Evolutionary conservation across 2,797 vertebrate genomes (phyloP).

Genomic region (Artibeus lituratus): DNA sequence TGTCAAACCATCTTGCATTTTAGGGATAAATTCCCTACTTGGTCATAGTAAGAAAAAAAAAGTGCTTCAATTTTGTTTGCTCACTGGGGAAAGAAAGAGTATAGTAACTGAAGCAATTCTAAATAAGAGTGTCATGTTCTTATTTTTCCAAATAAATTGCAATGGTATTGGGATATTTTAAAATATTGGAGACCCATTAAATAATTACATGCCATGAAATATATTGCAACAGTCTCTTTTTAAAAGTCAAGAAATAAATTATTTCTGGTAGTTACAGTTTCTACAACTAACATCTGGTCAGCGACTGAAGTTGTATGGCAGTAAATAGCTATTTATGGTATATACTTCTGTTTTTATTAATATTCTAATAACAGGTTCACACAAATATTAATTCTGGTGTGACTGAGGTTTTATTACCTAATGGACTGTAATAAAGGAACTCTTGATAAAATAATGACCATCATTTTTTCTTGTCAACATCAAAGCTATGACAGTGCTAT

Average conservation of each 20-base stretch:
- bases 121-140: neutral
- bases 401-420: conserved; percentile 32
- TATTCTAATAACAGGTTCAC: conserved; percentile 31
- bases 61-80: neutral
- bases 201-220: neutral
- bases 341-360: conserved; percentile 30
- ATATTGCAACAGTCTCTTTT: neutral
- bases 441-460: neutral
- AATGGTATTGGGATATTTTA: neutral
- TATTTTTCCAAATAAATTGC: neutral
- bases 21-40: neutral
- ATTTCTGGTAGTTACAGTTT: neutral
- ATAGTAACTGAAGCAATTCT: neutral
- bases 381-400: neutral
- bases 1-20: neutral
- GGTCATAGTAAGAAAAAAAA: neutral
- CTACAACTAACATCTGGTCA: neutral
- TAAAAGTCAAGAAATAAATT: neutral
- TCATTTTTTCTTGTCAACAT: conserved; percentile 1
- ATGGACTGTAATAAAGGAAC: neutral
- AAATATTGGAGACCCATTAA: neutral
- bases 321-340: neutral
- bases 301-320: neutral
- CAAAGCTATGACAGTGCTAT: conserved; percentile 27
- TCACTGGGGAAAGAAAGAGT: neutral